These are phyloP conservation scores for Sebastiscus tertius DNA, from an alignment of 2,797 vertebrate species.

Conservation along the genomic window DNA sequence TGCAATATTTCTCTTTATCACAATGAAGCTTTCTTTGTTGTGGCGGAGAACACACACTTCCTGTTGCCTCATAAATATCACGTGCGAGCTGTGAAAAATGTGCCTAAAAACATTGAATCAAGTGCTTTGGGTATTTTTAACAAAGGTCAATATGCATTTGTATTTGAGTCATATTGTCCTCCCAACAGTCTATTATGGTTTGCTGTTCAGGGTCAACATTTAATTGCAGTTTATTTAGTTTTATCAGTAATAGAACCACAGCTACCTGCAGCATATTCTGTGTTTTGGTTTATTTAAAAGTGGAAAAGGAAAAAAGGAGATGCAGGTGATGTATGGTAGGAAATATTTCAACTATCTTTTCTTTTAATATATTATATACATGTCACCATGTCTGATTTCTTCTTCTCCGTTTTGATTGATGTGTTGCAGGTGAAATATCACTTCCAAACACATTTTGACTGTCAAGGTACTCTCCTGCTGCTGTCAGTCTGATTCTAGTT, in stretches of 20 bases:
- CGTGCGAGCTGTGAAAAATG: not conserved
- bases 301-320: not conserved
- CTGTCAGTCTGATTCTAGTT: slow-evolving; percentile 46
- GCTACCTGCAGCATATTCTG: not conserved
- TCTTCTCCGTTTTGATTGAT: slow-evolving; percentile 12
- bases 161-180: slow-evolving; percentile 7
- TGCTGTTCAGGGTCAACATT: slow-evolving; percentile 4
- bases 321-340: not conserved
- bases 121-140: not conserved
- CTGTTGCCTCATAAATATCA: slow-evolving; percentile 3
- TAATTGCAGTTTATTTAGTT: not conserved
- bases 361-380: not conserved
- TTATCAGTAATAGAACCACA: slow-evolving; percentile 1
- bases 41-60: not conserved
- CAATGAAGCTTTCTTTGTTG: not conserved
- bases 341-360: not conserved
- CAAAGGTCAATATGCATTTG: not conserved
- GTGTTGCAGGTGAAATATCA: slow-evolving; percentile 13
- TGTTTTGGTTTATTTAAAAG: not conserved
- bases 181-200: not conserved
- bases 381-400: not conserved
- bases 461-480: slow-evolving; percentile 1
- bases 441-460: slow-evolving; percentile 16
- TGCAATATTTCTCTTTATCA: not conserved
- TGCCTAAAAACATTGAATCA: not conserved